Percentiles rank a stretch among this genome's conserved stretches.
These are phyloP conservation scores for Drosophila antonietae DNA, from an alignment of 2,888 invertebrate species.

Conservation along the genomic window DNA sequence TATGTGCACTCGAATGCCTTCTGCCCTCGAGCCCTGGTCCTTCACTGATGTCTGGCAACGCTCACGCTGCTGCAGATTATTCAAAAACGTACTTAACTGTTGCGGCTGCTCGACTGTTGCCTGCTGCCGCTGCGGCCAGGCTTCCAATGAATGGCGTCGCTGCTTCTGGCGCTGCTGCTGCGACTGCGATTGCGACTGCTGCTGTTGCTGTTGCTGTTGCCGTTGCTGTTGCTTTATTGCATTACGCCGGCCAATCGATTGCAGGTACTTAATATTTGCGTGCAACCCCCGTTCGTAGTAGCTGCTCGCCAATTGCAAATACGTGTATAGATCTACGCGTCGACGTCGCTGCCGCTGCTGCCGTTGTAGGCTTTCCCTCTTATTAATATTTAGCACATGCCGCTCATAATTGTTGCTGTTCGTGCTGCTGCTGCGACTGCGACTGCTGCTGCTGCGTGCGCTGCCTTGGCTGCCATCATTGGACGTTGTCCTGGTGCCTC, in stretches of 20 bases:
- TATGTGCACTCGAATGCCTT: conserved; percentile 79
- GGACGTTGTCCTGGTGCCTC: conserved; percentile 23
- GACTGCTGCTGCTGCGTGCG: conserved; percentile 9
- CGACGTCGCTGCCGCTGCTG: conserved; percentile 11
- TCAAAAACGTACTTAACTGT: conserved; percentile 47
- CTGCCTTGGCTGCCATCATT: conserved; percentile 16
- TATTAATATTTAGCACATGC: conserved; percentile 68
- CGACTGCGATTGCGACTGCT: conserved; percentile 36
- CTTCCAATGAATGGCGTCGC: conserved; percentile 37
- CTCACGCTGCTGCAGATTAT: conserved; percentile 41
- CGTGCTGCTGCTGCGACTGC: conserved; percentile 3
- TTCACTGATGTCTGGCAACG: conserved; percentile 31
- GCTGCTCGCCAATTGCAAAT: conserved; percentile 81
- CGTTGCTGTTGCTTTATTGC: conserved; percentile 54
- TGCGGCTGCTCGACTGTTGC: conserved; percentile 35
- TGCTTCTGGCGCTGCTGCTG: conserved; percentile 27
- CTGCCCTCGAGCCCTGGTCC: conserved; percentile 5
- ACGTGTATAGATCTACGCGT: conserved; percentile 63
- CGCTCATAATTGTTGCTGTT: conserved; percentile 58
- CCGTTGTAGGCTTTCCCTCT: conserved; percentile 66
- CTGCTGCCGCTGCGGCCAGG: conserved; percentile 35
- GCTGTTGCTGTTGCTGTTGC: conserved; percentile 38
- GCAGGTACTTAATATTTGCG: conserved; percentile 81
- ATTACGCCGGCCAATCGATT: conserved; percentile 82
- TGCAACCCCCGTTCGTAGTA: conserved; percentile 83